Evolutionary conservation across 2,888 invertebrate species (phyloP).

Genomic region (Stictocephala bisonia): DNA sequence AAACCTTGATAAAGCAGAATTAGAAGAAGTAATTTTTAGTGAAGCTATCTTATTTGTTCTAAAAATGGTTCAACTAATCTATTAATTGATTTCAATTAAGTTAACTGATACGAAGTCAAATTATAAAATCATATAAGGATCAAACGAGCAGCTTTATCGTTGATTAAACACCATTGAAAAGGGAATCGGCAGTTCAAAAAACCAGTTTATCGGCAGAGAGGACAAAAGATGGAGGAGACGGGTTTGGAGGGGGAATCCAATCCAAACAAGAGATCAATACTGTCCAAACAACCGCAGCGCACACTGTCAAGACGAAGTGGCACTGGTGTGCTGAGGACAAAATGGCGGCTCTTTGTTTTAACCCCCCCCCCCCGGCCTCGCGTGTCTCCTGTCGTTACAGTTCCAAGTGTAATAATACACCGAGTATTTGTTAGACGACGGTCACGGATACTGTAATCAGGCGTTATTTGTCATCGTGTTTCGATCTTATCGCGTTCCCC

Average conservation of each 20-base stretch:
- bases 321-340: constrained; percentile 26
- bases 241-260: constrained; percentile 30
- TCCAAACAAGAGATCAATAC: constrained; percentile 39
- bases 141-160: too few relatives aligned
- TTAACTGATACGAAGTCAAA: too few relatives aligned
- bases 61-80: too few relatives aligned
- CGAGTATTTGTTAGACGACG: constrained; percentile 1
- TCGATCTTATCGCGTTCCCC: constrained; percentile 1
- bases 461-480: constrained; percentile 22
- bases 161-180: too few relatives aligned
- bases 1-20: too few relatives aligned
- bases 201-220: too few relatives aligned
- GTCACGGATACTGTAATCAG: constrained; percentile 25
- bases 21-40: too few relatives aligned
- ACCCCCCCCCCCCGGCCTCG: constrained; percentile 17
- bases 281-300: constrained; percentile 29
- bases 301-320: constrained; percentile 41
- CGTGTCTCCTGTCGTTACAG: constrained; percentile 16
- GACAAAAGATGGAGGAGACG: constrained; percentile 1
- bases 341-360: constrained; percentile 38
- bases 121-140: too few relatives aligned
- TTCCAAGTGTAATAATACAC: not conserved
- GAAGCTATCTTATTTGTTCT: too few relatives aligned
- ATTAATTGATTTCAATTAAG: too few relatives aligned
- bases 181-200: not conserved